Conservation (phyloP, 2,888 invertebrate genomes). For the Cheilosia soror region DNA sequence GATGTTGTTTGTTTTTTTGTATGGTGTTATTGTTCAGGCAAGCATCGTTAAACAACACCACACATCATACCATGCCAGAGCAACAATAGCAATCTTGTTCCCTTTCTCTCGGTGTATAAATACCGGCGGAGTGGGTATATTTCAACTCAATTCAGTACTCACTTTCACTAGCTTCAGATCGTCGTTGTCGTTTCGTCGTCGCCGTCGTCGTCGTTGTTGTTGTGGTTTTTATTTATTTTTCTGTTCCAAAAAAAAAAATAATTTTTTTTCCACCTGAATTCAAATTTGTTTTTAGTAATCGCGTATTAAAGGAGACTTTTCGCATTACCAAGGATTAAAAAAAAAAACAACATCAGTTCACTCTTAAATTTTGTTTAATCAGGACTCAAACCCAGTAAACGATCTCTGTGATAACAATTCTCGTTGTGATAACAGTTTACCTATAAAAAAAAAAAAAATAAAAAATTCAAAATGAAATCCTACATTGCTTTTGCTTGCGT, state of each 20-base stretch:
- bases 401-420: slow-evolving; percentile 57
- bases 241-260: slow-evolving; percentile 17
- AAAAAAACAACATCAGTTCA: slow-evolving; percentile 22
- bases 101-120: slow-evolving; percentile 79
- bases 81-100: slow-evolving; percentile 64
- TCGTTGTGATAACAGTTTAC: slow-evolving; percentile 42
- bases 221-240: slow-evolving; percentile 62
- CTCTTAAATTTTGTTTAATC: neutral
- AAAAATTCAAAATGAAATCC: slow-evolving; percentile 75
- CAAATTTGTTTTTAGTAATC: slow-evolving; percentile 36
- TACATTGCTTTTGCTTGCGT: slow-evolving; percentile 74
- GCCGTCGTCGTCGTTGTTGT: slow-evolving; percentile 44
- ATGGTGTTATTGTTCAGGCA: slow-evolving; percentile 43
- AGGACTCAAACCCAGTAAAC: slow-evolving; percentile 17
- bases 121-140: slow-evolving; percentile 77
- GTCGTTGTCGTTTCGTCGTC: slow-evolving; percentile 45
- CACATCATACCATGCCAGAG: slow-evolving; percentile 10
- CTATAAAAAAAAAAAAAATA: slow-evolving; percentile 28
- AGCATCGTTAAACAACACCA: slow-evolving; percentile 46
- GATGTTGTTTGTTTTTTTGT: slow-evolving; percentile 3
- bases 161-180: slow-evolving; percentile 80
- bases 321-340: slow-evolving; percentile 26
- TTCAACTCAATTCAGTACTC: slow-evolving; percentile 79
- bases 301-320: slow-evolving; percentile 6
- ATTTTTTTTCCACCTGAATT: slow-evolving; percentile 66